These are phyloP conservation scores for Rotaria macrura DNA, from an alignment of 2,888 invertebrate species.

Conservation along the genomic window DNA sequence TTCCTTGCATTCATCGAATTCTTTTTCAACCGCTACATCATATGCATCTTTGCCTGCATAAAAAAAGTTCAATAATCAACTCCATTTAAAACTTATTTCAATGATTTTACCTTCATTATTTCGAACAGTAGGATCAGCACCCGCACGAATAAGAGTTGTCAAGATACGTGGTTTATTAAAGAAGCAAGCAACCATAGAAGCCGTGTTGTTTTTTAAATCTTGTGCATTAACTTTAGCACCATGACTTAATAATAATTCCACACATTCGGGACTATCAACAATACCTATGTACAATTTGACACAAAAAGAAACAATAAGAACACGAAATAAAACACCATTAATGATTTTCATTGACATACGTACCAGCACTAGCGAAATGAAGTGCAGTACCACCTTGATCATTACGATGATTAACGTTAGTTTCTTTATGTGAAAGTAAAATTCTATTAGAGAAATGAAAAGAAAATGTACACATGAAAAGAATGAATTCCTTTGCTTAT, in stretches of 20 bases:
- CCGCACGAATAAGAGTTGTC: slow-evolving; percentile 25
- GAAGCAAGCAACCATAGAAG: slow-evolving; percentile 34
- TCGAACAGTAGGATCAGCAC: slow-evolving; percentile 27
- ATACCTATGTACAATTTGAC: neutral
- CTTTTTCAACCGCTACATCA: slow-evolving; percentile 32
- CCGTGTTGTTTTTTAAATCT: slow-evolving; percentile 31
- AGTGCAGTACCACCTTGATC: slow-evolving; percentile 34
- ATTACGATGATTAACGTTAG: slow-evolving; percentile 34
- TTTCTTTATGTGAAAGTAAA: slow-evolving; percentile 30
- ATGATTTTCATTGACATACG: neutral
- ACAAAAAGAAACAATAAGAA: neutral
- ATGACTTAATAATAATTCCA: slow-evolving; percentile 23
- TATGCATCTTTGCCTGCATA: slow-evolving; percentile 23
- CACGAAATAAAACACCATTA: neutral
- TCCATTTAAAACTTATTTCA: neutral
- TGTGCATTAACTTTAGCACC: slow-evolving; percentile 33
- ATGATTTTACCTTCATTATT: slow-evolving; percentile 30
- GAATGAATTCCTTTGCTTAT: neutral
- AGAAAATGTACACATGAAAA: neutral
- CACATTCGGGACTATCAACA: slow-evolving; percentile 31
- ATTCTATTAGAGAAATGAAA: neutral
- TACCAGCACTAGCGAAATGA: slow-evolving; percentile 34
- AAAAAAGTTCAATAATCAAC: neutral
- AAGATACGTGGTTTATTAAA: slow-evolving; percentile 34
- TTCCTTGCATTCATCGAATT: slow-evolving; percentile 30